These are phyloP conservation scores for Bolinopsis microptera DNA, from an alignment of 37 sponge, comb jelly and placozoan species.

Conservation along the genomic window DNA sequence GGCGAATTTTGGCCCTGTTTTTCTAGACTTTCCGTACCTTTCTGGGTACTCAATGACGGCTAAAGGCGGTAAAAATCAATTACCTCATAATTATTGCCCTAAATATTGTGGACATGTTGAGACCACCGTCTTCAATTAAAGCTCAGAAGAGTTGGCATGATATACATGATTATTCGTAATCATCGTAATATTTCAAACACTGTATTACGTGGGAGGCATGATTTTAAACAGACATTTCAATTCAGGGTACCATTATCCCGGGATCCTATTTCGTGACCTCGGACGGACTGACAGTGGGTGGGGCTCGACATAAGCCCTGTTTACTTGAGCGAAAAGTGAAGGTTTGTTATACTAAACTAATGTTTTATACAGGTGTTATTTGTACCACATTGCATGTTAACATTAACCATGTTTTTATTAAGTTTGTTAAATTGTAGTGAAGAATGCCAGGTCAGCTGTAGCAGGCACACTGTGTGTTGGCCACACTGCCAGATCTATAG, in stretches of 20 bases:
- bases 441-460: no score
- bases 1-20: background rate
- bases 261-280: constrained; percentile 52
- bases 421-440: no score
- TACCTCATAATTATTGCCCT: background rate
- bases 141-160: background rate
- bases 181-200: background rate
- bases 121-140: background rate
- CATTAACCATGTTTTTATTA: no score
- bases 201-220: background rate
- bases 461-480: no score
- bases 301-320: constrained; percentile 51
- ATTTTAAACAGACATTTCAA: background rate
- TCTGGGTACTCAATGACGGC: background rate
- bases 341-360: background rate
- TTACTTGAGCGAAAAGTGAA: constrained; percentile 30
- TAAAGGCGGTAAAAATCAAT: background rate
- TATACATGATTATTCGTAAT: no score
- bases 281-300: constrained; percentile 46
- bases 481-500: no score
- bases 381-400: no score
- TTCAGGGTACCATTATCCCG: constrained; percentile 32
- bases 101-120: background rate
- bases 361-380: background rate
- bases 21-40: background rate